Evolutionary conservation across 2,797 vertebrate genomes (phyloP).

Genomic region (Hydrocynus forskahlii): DNA sequence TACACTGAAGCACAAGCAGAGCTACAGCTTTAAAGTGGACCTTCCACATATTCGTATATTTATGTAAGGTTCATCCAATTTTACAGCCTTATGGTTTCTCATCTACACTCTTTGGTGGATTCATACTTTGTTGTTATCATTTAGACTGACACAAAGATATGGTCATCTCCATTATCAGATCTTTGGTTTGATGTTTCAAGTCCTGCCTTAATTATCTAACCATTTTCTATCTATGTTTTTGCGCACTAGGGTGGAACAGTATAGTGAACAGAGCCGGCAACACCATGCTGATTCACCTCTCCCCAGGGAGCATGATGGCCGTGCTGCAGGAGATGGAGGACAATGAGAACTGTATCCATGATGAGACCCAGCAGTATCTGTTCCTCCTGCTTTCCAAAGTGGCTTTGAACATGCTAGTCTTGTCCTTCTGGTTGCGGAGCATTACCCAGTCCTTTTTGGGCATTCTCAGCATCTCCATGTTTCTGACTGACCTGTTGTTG

Average conservation of each 20-base stretch:
- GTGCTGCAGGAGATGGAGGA: slow-evolving; percentile 58
- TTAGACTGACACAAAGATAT: no score
- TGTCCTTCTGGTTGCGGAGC: slow-evolving; percentile 58
- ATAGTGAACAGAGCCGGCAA: not conserved
- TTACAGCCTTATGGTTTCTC: not conserved
- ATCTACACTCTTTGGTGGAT: not conserved
- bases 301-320: slow-evolving; percentile 63
- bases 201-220: not conserved
- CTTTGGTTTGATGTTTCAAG: not conserved
- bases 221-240: not conserved
- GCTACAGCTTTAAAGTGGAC: not conserved
- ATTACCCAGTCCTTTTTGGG: slow-evolving; percentile 57
- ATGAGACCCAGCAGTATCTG: slow-evolving; percentile 62
- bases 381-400: slow-evolving; percentile 69
- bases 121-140: not conserved
- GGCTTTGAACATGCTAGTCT: slow-evolving; percentile 56
- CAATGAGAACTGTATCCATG: not conserved
- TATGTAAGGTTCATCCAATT: not conserved
- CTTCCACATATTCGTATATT: no score
- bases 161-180: not conserved
- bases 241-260: not conserved
- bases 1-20: not conserved
- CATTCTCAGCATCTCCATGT: slow-evolving; percentile 67
- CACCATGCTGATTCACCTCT: not conserved
- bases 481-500: slow-evolving; percentile 67